A percentile compares a stretch with the other conserved stretches of the same genome.
These are phyloP conservation scores for Axis porcinus DNA, from an alignment of 2,113 vertebrate genomes.

Conservation along the genomic window DNA sequence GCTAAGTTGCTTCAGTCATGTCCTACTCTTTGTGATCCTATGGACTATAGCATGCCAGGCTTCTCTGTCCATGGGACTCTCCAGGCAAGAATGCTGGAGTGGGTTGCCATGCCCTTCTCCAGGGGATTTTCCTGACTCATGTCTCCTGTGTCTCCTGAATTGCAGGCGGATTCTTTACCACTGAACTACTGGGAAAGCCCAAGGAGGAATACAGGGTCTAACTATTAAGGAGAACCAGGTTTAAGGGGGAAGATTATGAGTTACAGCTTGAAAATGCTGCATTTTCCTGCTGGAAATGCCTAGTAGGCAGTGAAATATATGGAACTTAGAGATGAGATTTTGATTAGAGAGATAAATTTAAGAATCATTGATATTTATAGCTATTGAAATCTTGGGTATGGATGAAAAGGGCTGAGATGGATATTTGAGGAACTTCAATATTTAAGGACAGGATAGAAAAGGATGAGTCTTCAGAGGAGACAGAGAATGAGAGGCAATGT, in stretches of 20 bases:
- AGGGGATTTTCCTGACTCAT: not conserved
- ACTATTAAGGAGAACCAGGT: not conserved
- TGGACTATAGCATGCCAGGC: not conserved
- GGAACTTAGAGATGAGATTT: not conserved
- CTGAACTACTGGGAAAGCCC: not conserved
- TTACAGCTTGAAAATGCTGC: not conserved
- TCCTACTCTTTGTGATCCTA: not conserved
- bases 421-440: not conserved
- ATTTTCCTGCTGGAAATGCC: not conserved
- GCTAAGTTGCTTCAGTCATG: not conserved
- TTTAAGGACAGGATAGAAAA: not conserved
- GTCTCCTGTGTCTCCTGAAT: not conserved
- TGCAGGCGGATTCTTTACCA: not conserved
- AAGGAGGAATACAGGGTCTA: not conserved
- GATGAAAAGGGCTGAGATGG: not conserved
- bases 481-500: not conserved
- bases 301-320: not conserved
- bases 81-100: not conserved
- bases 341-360: not conserved
- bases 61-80: not conserved
- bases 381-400: not conserved
- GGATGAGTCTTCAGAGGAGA: not conserved
- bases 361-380: not conserved
- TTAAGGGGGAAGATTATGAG: not conserved
- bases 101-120: not conserved